Conservation (phyloP, 2,888 invertebrate species). For the Drosophila peninsularis region DNA sequence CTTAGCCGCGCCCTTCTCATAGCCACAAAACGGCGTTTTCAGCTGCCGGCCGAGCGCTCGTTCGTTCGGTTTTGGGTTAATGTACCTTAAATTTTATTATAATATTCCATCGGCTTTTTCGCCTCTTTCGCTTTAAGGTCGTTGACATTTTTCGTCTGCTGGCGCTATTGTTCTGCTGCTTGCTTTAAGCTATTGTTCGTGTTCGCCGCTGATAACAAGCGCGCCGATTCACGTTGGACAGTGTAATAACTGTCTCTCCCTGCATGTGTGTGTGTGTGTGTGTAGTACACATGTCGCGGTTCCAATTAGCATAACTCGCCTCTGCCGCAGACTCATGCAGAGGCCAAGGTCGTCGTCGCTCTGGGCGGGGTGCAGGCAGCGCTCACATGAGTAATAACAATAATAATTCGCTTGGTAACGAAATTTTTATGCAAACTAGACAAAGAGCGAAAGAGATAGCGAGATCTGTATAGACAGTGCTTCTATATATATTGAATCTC, state of each 20-base stretch:
- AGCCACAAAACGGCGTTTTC: constrained; percentile 25
- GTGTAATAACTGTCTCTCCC: constrained; percentile 15
- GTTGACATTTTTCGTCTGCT: constrained; percentile 72
- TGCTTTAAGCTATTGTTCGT: constrained; percentile 63
- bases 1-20: constrained; percentile 48
- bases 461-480: not conserved
- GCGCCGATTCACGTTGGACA: constrained; percentile 36
- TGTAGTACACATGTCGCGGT: constrained; percentile 31
- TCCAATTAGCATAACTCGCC: constrained; percentile 54
- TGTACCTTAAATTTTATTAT: constrained; percentile 79
- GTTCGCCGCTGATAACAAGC: constrained; percentile 53
- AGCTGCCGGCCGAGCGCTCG: constrained; percentile 27
- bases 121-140: constrained; percentile 66
- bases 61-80: constrained; percentile 58
- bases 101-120: constrained; percentile 58
- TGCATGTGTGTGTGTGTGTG: constrained; percentile 4
- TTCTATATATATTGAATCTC: not conserved
- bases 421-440: constrained; percentile 13
- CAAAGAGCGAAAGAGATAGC: not conserved
- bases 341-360: constrained; percentile 59
- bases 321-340: constrained; percentile 13
- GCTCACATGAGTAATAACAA: constrained; percentile 17
- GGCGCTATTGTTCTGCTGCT: constrained; percentile 51
- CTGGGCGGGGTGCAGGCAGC: constrained; percentile 6
- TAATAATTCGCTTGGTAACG: constrained; percentile 22